Percentiles rank a stretch among this genome's conserved stretches.
Evolutionary conservation across 2,113 vertebrate genomes (phyloP).

Genomic region (Syngnathoides biaculeatus): DNA sequence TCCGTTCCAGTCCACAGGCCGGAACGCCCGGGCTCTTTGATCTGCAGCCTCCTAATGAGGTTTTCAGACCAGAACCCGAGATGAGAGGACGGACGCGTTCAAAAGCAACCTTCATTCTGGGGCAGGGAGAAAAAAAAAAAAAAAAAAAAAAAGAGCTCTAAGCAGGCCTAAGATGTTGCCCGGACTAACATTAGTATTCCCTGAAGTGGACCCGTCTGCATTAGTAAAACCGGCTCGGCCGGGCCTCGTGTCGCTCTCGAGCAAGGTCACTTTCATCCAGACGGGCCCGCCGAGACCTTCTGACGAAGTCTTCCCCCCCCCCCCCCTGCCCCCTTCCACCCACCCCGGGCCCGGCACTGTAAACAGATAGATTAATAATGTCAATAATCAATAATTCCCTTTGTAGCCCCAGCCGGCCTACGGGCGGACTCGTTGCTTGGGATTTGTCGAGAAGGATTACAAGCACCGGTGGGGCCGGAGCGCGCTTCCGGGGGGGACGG

Average conservation of each 20-base stretch:
- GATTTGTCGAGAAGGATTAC: conserved; percentile 62
- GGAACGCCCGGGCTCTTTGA: conserved; percentile 62
- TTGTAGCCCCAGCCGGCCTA: conserved; percentile 57
- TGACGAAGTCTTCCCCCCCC: conserved; percentile 24
- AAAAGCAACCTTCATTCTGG: conserved; percentile 58
- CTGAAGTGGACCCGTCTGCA: conserved; percentile 39
- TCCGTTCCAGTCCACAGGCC: conserved; percentile 52
- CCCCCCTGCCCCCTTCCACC: too few relatives aligned
- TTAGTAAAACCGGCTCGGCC: conserved; percentile 59
- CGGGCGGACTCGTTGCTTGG: conserved; percentile 41
- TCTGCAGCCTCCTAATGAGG: conserved; percentile 69
- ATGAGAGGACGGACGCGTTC: conserved; percentile 58
- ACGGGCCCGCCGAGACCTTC: conserved; percentile 34
- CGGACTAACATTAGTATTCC: conserved; percentile 66
- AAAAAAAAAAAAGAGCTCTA: conserved; percentile 39
- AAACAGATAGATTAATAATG: conserved; percentile 66
- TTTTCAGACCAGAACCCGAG: conserved; percentile 58
- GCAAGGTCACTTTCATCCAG: conserved; percentile 63
- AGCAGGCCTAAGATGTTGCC: conserved; percentile 54
- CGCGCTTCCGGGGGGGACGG: conserved; percentile 58
- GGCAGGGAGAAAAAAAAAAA: conserved; percentile 53
- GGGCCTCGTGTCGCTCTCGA: conserved; percentile 39
- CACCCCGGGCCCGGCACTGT: conserved; percentile 30
- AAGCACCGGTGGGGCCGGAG: conserved; percentile 61
- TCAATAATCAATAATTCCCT: conserved; percentile 71